phyloP scores from a whole-genome alignment of 1,140 invertebrate genomes.

The Drosophila nebulosa region DNA sequence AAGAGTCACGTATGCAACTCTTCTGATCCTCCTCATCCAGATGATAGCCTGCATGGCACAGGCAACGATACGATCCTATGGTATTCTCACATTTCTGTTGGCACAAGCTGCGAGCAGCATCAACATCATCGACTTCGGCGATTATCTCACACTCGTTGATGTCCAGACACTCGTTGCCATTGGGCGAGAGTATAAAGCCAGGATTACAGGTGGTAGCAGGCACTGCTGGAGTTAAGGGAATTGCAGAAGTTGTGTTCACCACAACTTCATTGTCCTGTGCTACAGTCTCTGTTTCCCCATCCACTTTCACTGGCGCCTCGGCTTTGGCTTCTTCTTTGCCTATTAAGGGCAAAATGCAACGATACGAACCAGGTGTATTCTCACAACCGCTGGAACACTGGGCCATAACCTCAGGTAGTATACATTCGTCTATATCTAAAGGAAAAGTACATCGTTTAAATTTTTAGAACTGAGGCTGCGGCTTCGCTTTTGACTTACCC shows the following conservation, averaged over 20 bases:
- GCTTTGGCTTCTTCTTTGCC: conserved; percentile 20
- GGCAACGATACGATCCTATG: conserved; percentile 85
- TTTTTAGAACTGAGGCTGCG: neutral
- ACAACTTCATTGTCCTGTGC: neutral
- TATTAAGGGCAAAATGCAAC: conserved; percentile 81
- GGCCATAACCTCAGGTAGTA: conserved; percentile 81
- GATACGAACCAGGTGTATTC: conserved; percentile 87
- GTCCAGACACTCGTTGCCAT: conserved; percentile 82
- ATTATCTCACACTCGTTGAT: conserved; percentile 86
- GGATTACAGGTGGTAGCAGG: conserved; percentile 84
- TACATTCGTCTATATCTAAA: conserved; percentile 88
- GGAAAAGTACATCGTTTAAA: neutral
- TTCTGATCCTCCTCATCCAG: conserved; percentile 71
- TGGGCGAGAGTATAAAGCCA: conserved; percentile 81
- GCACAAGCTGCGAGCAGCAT: conserved; percentile 81
- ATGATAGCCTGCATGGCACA: conserved; percentile 80
- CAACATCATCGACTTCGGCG: conserved; percentile 65
- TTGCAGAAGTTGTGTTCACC: neutral
- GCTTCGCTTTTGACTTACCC: conserved; percentile 50
- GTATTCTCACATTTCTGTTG: conserved; percentile 85
- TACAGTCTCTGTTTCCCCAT: neutral
- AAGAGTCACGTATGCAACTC: conserved; percentile 72
- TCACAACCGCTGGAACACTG: conserved; percentile 84
- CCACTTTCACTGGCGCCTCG: conserved; percentile 12
- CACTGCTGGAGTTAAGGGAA: neutral